Evolutionary conservation across 2,888 invertebrate species (phyloP).

Genomic region (Leucophenga montana): DNA sequence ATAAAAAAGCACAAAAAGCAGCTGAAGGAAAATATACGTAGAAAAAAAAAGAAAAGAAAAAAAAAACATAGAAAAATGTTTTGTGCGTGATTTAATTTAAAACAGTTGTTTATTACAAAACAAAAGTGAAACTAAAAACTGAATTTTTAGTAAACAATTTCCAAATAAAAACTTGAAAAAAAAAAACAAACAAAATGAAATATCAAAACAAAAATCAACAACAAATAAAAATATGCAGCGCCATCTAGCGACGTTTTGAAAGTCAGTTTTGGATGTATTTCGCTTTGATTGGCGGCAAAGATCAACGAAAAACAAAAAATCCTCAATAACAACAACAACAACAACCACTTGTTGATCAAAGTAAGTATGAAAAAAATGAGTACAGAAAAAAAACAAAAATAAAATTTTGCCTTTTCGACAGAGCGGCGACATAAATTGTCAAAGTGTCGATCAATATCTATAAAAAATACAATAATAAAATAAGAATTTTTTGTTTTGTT

Average conservation of each 20-base stretch:
- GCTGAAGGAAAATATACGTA: neutral
- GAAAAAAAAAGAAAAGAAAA: constrained; percentile 35
- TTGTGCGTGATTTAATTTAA: constrained; percentile 44
- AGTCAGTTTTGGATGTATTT: neutral
- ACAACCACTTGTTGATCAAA: constrained; percentile 20
- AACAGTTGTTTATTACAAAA: constrained; percentile 9
- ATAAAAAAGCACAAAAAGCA: neutral
- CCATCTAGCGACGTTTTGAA: constrained; percentile 16
- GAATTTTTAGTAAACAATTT: constrained; percentile 3
- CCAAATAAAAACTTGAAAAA: too few species aligned
- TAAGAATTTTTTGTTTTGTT: too few species aligned
- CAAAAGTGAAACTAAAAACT: constrained; percentile 2
- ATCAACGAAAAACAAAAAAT: neutral
- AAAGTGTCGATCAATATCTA: constrained; percentile 67
- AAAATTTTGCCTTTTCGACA: constrained; percentile 61
- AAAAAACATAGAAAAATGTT: constrained; percentile 5
- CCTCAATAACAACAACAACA: constrained; percentile 11
- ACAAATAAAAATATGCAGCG: constrained; percentile 1
- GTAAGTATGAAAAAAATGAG: constrained; percentile 15
- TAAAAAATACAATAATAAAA: too few species aligned
- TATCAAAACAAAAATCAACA: neutral
- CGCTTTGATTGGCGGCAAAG: neutral
- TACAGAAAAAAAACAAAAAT: constrained; percentile 34
- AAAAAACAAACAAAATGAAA: too few species aligned
- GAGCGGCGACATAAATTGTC: constrained; percentile 66